These are phyloP conservation scores for Porphyrio hochstetteri DNA, from an alignment of 2,113 vertebrate species.

Conservation along the genomic window DNA sequence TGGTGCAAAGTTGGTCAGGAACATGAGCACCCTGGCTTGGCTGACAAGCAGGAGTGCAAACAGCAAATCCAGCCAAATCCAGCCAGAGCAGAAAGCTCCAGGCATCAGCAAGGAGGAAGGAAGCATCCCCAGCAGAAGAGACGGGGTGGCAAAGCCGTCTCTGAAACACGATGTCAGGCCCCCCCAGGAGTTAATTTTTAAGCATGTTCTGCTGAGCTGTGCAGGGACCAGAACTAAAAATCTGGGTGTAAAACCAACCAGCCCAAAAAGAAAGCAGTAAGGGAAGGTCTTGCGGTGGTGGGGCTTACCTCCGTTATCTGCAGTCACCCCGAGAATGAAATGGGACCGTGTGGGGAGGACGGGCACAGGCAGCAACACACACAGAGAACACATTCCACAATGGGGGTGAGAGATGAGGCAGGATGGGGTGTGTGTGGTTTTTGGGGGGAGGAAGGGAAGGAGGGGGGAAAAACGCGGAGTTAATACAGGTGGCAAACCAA, in stretches of 20 bases:
- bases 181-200: background rate
- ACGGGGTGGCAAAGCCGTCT: constrained; percentile 6
- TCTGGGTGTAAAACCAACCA: background rate
- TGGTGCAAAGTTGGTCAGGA: background rate
- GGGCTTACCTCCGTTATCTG: constrained; percentile 84
- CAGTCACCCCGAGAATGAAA: constrained; percentile 85
- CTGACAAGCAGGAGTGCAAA: constrained; percentile 31
- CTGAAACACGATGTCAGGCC: background rate
- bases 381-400: constrained; percentile 84
- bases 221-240: background rate
- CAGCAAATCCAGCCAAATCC: background rate
- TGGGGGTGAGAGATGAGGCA: constrained; percentile 79
- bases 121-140: background rate
- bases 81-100: background rate
- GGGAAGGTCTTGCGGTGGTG: background rate
- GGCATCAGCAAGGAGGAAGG: background rate
- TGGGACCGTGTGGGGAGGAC: constrained; percentile 81
- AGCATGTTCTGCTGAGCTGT: constrained; percentile 20
- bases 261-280: constrained; percentile 11
- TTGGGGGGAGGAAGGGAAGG: no score
- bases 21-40: background rate
- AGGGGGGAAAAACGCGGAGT: constrained; percentile 77
- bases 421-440: constrained; percentile 4
- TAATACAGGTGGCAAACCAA: constrained; percentile 80
- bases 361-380: constrained; percentile 82